Evolutionary conservation across 2,888 invertebrate species (phyloP), one percentile per base, ranked within the genome.

Genomic region (Synergus laeviventris): DNA sequence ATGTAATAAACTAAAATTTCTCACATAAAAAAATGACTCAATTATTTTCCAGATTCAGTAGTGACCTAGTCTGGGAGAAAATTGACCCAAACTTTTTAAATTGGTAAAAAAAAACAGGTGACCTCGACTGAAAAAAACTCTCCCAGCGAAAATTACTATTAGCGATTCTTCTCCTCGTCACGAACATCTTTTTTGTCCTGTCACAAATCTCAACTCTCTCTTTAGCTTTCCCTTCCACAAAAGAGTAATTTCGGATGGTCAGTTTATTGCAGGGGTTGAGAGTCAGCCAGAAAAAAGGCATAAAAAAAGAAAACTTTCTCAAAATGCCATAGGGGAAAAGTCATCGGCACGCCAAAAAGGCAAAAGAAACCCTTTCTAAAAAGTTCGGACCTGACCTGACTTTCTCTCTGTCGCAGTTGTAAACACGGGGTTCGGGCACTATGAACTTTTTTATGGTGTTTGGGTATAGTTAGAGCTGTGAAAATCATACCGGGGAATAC

Each of bases 181-280:
- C 70, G n/a, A 70, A 70, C 49, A 49, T 49, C 49, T n/a, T 70
- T 70, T 70, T 31, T 49, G 70, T 31, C 31, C 36, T 70, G 82
- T 84, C 81, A 85, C 83, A 84, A 84, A 84, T 85, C 80, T 77
- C 54, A 80, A 79, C 76, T 80, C 81, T 79, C 78, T 78, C 80
- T 77, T n/a, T 59, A 73, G 77, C 88, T 90, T 89, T 90, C 90
- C 86, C 89, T 81, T 79, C 39, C 74, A 78, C 80, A 83, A 86
- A 84, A 81, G 81, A 82, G 73, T 82, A 83, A 84, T 85, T 85
- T 76, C 76, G 74, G 82, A 85, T 81, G 87, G 85, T 81, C 85
- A 83, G 82, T 88, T 89, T 90, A 90, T 89, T 89, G 86, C 87
- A 85, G 88, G 88, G 90, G 88, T 89, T 89, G 89, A 85, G 79